Evolutionary conservation across 2,888 invertebrate species (phyloP), one percentile per base, ranked within the genome.

Genomic region (Hybos culiciformis): DNA sequence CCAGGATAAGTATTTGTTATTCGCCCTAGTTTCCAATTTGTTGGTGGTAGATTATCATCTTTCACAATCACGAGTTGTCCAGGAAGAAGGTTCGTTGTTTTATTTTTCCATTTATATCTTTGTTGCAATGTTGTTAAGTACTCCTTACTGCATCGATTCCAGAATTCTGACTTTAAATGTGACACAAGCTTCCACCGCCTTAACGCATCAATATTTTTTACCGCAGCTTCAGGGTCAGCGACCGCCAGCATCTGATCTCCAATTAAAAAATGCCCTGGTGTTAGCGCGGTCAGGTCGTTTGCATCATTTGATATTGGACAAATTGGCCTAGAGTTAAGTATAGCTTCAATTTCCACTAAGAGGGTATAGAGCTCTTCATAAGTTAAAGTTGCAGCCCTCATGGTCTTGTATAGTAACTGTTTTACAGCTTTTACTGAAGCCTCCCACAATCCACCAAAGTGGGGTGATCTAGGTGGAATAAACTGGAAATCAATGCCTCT

Each of bases 271-370:
- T 40, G 40, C 9, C 33, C 41, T 23, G 41, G 41, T 7, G 41
- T 41, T 4, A 41, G 34, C 3, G 32, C 33, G 7, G n/a, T 4
- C 7, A 32, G 14, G 12, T 41, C 41, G 26, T 24, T 34, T 7
- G 42, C 39, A 39, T 48, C 46, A 18, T 40, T 32, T 17, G 40
- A 40, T 5, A 47, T 44, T 5, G 41, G 46, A 34, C 39, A 44
- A 3, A 57, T 18, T 3, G 55, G 54, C 18, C 53, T 39, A 9
- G 51, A 54, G 41, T 56, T 55, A 2, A 55, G 32, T n/a, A 49
- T 42, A 1, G 52, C 52, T 17, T 54, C 48, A n/a, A 31, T 31
- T 42, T 53, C 51, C n/a, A 42, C 38, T 2, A 50, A 9, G 1
- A 53, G 14, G 4, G 54, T 57, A 18, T 42, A 21, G 21, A 55